Evolutionary conservation across 2,888 invertebrate genomes (phyloP), one percentile per base, ranked within the genome.

Genomic region (Didymodactylos carnosus): DNA sequence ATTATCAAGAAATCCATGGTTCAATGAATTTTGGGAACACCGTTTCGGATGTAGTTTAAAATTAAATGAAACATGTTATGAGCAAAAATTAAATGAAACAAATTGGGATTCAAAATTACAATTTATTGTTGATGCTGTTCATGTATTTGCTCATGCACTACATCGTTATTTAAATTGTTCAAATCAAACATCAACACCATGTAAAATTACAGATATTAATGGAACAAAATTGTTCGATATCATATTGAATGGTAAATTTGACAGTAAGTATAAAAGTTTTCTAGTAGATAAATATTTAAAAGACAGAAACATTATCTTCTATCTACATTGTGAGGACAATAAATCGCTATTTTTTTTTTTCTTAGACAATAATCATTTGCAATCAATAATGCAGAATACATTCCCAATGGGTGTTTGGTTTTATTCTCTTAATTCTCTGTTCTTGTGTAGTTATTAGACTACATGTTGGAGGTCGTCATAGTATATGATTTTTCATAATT

Each of bases 51-150:
- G 82, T 76, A 62, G 4, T 35, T 35, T 62, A 62, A 62, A 29
- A 62, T n/a, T 11, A 35, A 69, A 69, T 35, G 29, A 14, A 16
- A 69, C 73, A 19, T 35, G 73, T 53, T 23, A 62, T 23, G 41
- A 70, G 16, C n/a, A 70, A 23, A 25, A 70, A 40, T 41, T 46
- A 14, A 53, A 53, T 27, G 49, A 70, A 40, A 72, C 77, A 74
- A 78, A 79, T 71, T 81, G 84, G 49, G 85, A 85, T 77, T 83
- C 83, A 73, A 86, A 86, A 78, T 81, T 88, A 11, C 87, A 88
- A 81, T 87, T 88, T 79, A 88, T 89, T 62, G 87, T 88, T 75
- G 88, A 89, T 79, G 89, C 89, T 0, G 89, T 89, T 1, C 88
- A 88, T 79, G 88, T 89, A 0, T 87, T 89, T 77, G 89, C 88